These are phyloP conservation scores for Micronycteris hirsuta DNA, from an alignment of 2,113 vertebrate genomes.

Conservation along the genomic window DNA sequence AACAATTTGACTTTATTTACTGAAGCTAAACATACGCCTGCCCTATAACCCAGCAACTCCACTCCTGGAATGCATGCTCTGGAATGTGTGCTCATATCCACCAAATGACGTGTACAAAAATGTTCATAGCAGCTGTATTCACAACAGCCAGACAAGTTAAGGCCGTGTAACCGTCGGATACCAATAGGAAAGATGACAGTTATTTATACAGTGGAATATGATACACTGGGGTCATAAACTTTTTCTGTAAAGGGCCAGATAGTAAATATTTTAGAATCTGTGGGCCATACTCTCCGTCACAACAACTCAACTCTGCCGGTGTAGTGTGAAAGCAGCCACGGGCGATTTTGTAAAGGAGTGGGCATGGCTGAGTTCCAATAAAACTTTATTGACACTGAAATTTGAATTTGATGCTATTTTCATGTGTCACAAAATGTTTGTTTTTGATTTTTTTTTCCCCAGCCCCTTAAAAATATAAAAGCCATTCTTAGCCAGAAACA, in stretches of 20 bases:
- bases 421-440: background rate
- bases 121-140: background rate
- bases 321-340: background rate
- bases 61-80: background rate
- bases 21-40: background rate
- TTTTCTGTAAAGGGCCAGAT: background rate
- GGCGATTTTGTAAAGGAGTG: background rate
- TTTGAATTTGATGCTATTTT: background rate
- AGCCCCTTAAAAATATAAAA: background rate
- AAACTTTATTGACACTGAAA: background rate
- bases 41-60: background rate
- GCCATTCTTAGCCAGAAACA: background rate
- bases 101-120: background rate
- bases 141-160: background rate
- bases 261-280: background rate
- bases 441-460: background rate
- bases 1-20: background rate
- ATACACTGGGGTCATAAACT: background rate
- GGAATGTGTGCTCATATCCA: background rate
- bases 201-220: background rate
- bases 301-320: background rate
- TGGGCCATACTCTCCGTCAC: background rate
- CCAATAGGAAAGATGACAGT: background rate
- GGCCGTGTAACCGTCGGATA: background rate
- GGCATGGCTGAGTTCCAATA: background rate